Evolutionary conservation across 92 coral and sea anemone genomes (phyloP).

Genomic region (Phymanthus crucifer): DNA sequence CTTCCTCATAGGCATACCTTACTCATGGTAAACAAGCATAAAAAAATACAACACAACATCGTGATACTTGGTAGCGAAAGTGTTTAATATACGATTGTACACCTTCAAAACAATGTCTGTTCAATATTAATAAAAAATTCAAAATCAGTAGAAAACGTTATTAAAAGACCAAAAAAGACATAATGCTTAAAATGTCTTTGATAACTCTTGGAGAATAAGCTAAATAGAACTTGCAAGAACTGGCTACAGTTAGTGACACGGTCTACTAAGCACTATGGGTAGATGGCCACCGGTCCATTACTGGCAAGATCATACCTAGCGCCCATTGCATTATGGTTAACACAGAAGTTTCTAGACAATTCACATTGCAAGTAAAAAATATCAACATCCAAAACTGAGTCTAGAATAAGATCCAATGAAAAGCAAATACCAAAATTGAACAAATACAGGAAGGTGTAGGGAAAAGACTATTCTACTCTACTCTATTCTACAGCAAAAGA

Average conservation of each 20-base stretch:
- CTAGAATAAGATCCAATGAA: slow-evolving; percentile 6
- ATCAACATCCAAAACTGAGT: neutral
- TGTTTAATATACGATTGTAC: slow-evolving; percentile 38
- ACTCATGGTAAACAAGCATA: neutral
- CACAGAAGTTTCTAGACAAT: neutral
- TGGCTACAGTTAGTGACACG: slow-evolving; percentile 7
- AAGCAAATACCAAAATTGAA: slow-evolving; percentile 1
- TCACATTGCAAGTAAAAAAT: slow-evolving; percentile 3
- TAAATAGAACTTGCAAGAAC: slow-evolving; percentile 14
- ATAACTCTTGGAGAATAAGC: slow-evolving; percentile 24
- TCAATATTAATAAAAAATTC: slow-evolving; percentile 42
- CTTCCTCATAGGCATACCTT: neutral
- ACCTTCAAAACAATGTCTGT: slow-evolving; percentile 37
- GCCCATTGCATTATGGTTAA: slow-evolving; percentile 35
- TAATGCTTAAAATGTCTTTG: neutral
- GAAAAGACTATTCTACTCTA: neutral
- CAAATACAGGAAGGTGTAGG: slow-evolving; percentile 13
- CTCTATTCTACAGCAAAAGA: neutral
- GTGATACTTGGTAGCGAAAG: slow-evolving; percentile 29
- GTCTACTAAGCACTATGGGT: slow-evolving; percentile 22
- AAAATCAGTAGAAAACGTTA: slow-evolving; percentile 40
- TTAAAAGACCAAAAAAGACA: slow-evolving; percentile 25
- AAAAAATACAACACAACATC: neutral
- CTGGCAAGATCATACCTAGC: neutral
- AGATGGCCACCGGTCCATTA: slow-evolving; percentile 9